Base-by-base conservation (phyloP, 2,888 invertebrate genomes). In the Pogonocherus hispidulus region DNA sequence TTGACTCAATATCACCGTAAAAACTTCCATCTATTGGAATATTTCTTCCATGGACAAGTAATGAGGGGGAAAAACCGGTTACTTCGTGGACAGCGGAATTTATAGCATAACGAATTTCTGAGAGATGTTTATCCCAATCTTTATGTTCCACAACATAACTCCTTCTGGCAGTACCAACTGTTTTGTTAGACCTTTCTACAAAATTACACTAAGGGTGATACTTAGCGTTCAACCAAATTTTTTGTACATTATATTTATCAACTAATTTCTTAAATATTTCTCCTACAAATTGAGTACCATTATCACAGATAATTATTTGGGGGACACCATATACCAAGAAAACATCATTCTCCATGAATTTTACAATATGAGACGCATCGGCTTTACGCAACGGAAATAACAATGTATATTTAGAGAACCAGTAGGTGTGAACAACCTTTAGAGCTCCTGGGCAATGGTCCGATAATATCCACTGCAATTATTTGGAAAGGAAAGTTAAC, bases 121-220 rank as follows among this genome's bases (percentile, higher is more conserved):
- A 63, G 3, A 81, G 54, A 44, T 78, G 55, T 14, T 62, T n/a
- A n/a, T n/a, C n/a, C n/a, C n/a, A n/a, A n/a, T n/a, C n/a, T n/a
- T n/a, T n/a, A n/a, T n/a, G n/a, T 63, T 47, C 80, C 81, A 80
- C 77, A 79, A 78, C 63, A 52, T 73, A 81, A 0, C 78, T 70
- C n/a, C 79, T 52, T 18, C 82, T 78, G 19, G 75, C 77, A 1
- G 78, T 76, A 1, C 78, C 72, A 1, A 82, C 69, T 0, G 79
- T 79, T 47, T 76, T 67, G 67, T 83, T 82, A 0, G 77, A 75
- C 0, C 81, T 62, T 62, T 83, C 82, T 0, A 79, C 78, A 0
- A 80, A 79, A 57, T 83, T 82, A 1, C 74, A 69, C 63, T 83
- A 81, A 0, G 82, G 81, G n/a, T 79, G 74, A 65, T 83, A 82